These are phyloP conservation scores for Mythimna loreyi DNA, from an alignment of 2,888 invertebrate genomes.

Conservation along the genomic window DNA sequence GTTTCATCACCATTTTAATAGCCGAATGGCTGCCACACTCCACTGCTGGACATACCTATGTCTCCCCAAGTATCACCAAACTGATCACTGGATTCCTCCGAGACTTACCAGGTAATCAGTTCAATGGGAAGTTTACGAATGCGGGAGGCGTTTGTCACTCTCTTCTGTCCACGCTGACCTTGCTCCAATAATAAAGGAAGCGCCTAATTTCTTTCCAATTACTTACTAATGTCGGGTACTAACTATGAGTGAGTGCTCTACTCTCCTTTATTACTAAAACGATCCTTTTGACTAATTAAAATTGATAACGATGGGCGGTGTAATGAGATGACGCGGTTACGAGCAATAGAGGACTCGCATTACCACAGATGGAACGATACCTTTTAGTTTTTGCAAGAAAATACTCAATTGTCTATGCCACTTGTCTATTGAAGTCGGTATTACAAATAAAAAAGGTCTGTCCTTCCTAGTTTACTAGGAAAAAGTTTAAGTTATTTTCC, in stretches of 20 bases:
- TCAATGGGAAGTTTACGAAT: too few species aligned
- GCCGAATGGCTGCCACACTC: too few species aligned
- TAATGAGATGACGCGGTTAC: conserved; percentile 2
- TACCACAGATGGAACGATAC: neutral
- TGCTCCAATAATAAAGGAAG: conserved; percentile 35
- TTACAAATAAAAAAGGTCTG: too few species aligned
- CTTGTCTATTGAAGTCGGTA: too few species aligned
- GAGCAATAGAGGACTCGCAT: too few species aligned
- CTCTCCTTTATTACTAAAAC: conserved; percentile 26
- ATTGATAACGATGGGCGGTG: conserved; percentile 45
- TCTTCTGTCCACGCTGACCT: too few species aligned
- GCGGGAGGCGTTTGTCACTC: too few species aligned
- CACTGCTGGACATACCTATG: neutral
- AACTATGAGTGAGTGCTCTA: neutral
- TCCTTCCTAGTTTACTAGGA: too few species aligned
- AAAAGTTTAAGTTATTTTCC: too few species aligned
- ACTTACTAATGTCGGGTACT: conserved; percentile 34
- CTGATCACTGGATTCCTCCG: neutral
- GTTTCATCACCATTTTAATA: neutral
- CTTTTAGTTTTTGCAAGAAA: neutral
- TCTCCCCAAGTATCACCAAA: neutral
- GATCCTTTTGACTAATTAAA: conserved; percentile 64
- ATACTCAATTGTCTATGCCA: too few species aligned
- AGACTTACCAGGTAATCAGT: neutral
- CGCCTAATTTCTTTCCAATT: conserved; percentile 55